These are phyloP conservation scores for Spilogale gracilis DNA, from an alignment of 2,113 vertebrate genomes.

Conservation along the genomic window DNA sequence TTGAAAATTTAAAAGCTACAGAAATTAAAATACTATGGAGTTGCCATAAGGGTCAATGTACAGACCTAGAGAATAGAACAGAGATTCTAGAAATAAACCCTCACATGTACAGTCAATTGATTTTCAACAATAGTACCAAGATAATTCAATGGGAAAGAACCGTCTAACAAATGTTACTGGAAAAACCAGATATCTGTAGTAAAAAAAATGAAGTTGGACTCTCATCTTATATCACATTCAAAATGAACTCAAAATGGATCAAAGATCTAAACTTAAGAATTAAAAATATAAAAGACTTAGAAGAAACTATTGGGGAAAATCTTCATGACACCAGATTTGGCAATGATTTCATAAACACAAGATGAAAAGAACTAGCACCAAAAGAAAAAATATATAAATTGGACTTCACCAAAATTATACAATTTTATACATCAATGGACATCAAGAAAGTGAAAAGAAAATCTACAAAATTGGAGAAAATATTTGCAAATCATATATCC, in stretches of 20 bases:
- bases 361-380: neutral
- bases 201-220: neutral
- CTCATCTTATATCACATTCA: neutral
- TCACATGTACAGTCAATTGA: neutral
- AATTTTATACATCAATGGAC: neutral
- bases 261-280: neutral
- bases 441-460: neutral
- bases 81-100: neutral
- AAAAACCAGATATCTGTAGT: neutral
- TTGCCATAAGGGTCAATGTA: neutral
- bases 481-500: neutral
- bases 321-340: neutral
- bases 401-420: neutral
- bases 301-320: neutral
- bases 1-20: neutral
- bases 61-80: neutral
- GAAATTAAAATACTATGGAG: neutral
- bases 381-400: neutral
- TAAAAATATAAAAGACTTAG: neutral
- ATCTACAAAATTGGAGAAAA: neutral
- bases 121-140: neutral
- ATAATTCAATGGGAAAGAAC: neutral
- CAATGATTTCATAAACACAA: neutral
- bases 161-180: neutral
- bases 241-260: constrained; percentile 38